phyloP scores from a whole-genome alignment of 2,888 invertebrate species.

The Agrochola macilenta region DNA sequence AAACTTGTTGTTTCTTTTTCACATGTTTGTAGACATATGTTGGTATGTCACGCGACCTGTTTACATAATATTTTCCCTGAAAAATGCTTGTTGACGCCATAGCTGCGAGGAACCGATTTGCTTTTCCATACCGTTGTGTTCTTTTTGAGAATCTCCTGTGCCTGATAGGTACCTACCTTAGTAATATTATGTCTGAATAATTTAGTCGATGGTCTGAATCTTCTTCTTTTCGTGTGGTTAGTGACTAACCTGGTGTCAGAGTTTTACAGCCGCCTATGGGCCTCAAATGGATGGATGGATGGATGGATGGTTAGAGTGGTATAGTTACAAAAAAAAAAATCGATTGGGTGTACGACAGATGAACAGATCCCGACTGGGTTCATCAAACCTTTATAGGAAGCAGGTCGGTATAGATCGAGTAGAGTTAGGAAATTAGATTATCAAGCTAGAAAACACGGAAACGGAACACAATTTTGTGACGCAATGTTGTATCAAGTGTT shows the following conservation, averaged over 20 bases:
- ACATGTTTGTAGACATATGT: slow-evolving; percentile 66
- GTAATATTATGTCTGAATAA: not conserved
- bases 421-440: not conserved
- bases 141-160: slow-evolving; percentile 36
- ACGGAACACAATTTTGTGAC: not conserved
- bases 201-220: not conserved
- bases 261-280: too few species aligned
- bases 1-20: slow-evolving; percentile 77
- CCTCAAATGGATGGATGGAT: too few species aligned
- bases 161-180: not conserved
- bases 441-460: not conserved
- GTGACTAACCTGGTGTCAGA: too few species aligned
- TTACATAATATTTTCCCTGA: slow-evolving; percentile 82
- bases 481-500: not conserved
- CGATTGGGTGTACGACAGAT: not conserved
- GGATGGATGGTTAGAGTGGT: too few species aligned
- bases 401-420: not conserved
- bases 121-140: slow-evolving; percentile 53
- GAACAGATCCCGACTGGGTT: not conserved
- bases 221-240: too few species aligned
- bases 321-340: not conserved
- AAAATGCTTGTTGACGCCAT: slow-evolving; percentile 71
- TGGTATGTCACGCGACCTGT: slow-evolving; percentile 74
- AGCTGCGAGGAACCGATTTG: slow-evolving; percentile 65
- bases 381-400: not conserved